Evolutionary conservation across 2,113 vertebrate genomes (phyloP).

Genomic region (Thalassarche chlororhynchos): DNA sequence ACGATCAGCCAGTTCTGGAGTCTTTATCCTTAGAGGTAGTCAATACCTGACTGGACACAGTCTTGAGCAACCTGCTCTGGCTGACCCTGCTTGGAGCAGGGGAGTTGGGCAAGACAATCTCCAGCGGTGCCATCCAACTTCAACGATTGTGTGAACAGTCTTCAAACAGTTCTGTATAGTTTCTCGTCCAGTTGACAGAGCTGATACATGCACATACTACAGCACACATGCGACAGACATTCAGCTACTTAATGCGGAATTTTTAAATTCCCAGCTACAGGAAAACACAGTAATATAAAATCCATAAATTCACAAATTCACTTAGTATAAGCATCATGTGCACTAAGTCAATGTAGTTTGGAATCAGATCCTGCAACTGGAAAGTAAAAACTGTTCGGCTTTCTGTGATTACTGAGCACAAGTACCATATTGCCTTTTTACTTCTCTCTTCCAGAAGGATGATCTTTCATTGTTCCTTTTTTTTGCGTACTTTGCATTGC

Average conservation of each 20-base stretch:
- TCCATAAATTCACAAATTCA: background rate
- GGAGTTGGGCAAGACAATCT: background rate
- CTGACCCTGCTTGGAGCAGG: background rate
- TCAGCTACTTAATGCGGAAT: background rate
- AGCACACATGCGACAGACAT: background rate
- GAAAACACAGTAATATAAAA: background rate
- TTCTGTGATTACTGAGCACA: background rate
- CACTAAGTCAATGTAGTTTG: background rate
- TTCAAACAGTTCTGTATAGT: background rate
- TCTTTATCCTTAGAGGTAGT: background rate
- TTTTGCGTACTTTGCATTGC: background rate
- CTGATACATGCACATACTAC: background rate
- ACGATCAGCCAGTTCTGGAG: background rate
- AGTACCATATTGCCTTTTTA: background rate
- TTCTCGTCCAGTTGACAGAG: background rate
- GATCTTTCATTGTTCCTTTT: background rate
- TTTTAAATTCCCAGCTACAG: background rate
- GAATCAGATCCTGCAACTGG: background rate
- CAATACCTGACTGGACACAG: background rate
- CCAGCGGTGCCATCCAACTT: background rate
- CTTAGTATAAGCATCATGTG: background rate
- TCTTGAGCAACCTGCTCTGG: background rate
- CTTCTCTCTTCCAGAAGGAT: background rate
- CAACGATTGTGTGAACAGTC: background rate
- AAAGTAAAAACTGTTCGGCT: background rate